Evolutionary conservation across 2,113 vertebrate genomes (phyloP), one percentile per base, ranked within the genome.

Genomic region (Tonatia bakeri): DNA sequence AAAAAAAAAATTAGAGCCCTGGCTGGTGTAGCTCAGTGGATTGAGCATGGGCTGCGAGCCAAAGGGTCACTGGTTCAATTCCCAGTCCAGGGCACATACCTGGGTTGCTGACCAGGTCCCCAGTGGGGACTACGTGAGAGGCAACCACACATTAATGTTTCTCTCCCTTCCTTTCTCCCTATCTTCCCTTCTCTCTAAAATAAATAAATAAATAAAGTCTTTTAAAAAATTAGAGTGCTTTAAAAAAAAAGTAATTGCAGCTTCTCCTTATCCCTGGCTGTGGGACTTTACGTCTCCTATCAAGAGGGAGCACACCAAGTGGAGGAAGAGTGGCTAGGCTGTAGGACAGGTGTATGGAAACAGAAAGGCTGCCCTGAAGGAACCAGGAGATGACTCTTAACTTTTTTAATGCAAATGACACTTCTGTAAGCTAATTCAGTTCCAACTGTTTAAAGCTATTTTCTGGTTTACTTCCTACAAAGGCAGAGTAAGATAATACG

Each of bases 201-300:
- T 50, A 47, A 47, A 47, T 47, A 47, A 47, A 47, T 47, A 50
- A 50, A 50, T 50, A 56, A 56, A 56, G 50, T 50, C 47, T 50
- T 61, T 28, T 3, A 65, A 65, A 65, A 65, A 65, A 90, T 81
- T 64, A 89, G 73, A 80, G 54, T 33, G 14, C n/a, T 67, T 54
- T 70, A 22, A 89, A 77, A 92, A 85, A 89, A 77, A 90, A 82
- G 70, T 97, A 76, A 95, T 43, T 93, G 50, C 36, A 67, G 22
- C 69, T 28, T 72, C 24, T 90, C 43, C 50, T 92, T 90, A 92
- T 94, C 92, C 92, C 72, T 26, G 79, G 40, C 89, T 77, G 4
- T 59, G 24, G 76, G 72, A 31, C 40, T 36, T 5, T n/a, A 52
- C 52, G 22, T 26, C 17, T 45, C 54, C 50, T 83, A 33, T 61